These are phyloP conservation scores for Acrocephalus arundinaceus DNA, from an alignment of 2,113 vertebrate genomes.

Conservation along the genomic window DNA sequence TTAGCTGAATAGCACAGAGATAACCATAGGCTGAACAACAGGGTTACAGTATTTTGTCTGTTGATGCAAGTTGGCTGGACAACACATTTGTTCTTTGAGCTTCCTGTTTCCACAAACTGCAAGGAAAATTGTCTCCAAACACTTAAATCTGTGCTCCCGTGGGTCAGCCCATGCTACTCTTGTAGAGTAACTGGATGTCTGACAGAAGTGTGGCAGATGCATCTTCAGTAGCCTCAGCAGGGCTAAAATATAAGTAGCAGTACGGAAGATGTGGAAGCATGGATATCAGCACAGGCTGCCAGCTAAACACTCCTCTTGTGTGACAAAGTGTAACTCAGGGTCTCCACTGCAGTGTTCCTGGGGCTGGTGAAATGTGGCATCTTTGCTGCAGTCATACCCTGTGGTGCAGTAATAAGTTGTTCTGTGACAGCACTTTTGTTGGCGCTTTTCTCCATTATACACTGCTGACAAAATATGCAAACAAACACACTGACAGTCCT, in stretches of 20 bases:
- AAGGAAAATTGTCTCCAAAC: background rate
- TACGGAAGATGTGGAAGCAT: background rate
- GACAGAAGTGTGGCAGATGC: background rate
- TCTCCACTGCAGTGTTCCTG: background rate
- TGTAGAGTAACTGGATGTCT: background rate
- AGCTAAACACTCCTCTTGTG: background rate
- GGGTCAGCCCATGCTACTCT: background rate
- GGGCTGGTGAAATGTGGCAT: background rate
- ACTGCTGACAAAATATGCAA: background rate
- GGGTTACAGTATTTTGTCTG: background rate
- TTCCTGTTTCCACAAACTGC: background rate
- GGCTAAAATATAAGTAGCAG: background rate
- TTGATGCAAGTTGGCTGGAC: background rate
- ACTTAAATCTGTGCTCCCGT: background rate
- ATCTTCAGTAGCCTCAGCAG: background rate
- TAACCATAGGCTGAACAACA: background rate
- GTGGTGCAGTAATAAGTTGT: background rate
- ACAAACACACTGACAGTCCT: background rate
- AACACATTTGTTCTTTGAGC: background rate
- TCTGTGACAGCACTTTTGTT: background rate
- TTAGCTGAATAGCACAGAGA: background rate
- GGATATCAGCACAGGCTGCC: background rate
- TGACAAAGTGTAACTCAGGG: background rate
- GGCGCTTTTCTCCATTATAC: background rate
- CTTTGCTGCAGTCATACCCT: background rate